phyloP scores from a whole-genome alignment of 1,140 invertebrate genomes.

The Procambarus clarkii region DNA sequence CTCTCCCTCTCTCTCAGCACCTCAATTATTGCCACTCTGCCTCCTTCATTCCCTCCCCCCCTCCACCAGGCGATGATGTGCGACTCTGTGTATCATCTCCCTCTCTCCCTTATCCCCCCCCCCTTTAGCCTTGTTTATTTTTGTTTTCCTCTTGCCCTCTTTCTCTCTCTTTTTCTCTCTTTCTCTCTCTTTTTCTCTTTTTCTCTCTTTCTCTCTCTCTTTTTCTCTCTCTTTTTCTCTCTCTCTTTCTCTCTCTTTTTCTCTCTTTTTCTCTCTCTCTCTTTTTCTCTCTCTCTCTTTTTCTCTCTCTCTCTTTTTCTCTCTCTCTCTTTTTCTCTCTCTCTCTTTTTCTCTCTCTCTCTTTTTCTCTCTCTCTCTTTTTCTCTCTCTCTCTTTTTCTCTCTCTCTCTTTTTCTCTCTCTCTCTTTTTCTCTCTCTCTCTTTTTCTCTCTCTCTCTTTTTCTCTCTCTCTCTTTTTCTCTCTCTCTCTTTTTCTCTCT shows the following conservation, averaged over 20 bases:
- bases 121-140: neutral
- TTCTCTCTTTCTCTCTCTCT: neutral
- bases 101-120: neutral
- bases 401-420: neutral
- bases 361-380: neutral
- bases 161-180: neutral
- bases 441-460: neutral
- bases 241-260: no score
- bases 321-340: neutral
- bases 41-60: no score
- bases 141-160: neutral
- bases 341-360: neutral
- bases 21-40: no score
- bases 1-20: no score
- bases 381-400: slow-evolving; percentile 16
- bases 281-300: neutral
- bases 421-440: neutral
- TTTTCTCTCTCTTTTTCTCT: neutral
- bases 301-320: neutral
- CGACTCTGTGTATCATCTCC: slow-evolving; percentile 7
- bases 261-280: neutral
- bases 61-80: no score
- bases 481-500: neutral
- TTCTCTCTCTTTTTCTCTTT: neutral
- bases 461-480: no score